A percentile compares a stretch with the other conserved stretches of the same genome.
Evolutionary conservation across 1,140 invertebrate species (phyloP).

Genomic region (Lerema accius): DNA sequence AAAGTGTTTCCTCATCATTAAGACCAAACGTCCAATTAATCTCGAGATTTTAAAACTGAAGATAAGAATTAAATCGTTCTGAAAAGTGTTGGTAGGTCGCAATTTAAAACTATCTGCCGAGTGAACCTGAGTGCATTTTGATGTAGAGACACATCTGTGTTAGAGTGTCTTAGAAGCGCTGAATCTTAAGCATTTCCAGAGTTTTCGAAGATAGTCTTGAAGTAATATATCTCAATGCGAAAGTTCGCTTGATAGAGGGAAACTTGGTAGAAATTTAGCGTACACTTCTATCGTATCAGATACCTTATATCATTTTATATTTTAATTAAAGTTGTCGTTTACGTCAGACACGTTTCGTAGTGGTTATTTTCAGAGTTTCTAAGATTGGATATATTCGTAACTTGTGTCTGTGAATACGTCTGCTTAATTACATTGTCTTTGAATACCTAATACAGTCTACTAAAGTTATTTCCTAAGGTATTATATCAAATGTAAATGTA

Average conservation of each 20-base stretch:
- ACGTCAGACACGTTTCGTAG: no score
- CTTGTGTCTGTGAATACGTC: no score
- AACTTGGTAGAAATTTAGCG: slow-evolving; percentile 9
- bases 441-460: no score
- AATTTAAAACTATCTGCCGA: slow-evolving; percentile 23
- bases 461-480: no score
- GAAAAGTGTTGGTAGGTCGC: slow-evolving; percentile 17
- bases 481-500: no score
- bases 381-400: no score
- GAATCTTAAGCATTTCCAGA: slow-evolving; percentile 27
- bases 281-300: neutral
- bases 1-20: slow-evolving; percentile 11
- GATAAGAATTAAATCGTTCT: slow-evolving; percentile 15
- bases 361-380: no score
- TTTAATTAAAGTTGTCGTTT: neutral
- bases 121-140: slow-evolving; percentile 27
- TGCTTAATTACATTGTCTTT: no score
- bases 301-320: neutral
- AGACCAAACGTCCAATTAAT: slow-evolving; percentile 16
- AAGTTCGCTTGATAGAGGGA: neutral
- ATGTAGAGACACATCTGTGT: slow-evolving; percentile 28
- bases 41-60: slow-evolving; percentile 8
- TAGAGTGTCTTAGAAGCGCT: slow-evolving; percentile 25
- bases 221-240: slow-evolving; percentile 17
- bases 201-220: slow-evolving; percentile 9